Conservation (phyloP, 23 tunicate genomes). For the Diplosoma virens region DNA sequence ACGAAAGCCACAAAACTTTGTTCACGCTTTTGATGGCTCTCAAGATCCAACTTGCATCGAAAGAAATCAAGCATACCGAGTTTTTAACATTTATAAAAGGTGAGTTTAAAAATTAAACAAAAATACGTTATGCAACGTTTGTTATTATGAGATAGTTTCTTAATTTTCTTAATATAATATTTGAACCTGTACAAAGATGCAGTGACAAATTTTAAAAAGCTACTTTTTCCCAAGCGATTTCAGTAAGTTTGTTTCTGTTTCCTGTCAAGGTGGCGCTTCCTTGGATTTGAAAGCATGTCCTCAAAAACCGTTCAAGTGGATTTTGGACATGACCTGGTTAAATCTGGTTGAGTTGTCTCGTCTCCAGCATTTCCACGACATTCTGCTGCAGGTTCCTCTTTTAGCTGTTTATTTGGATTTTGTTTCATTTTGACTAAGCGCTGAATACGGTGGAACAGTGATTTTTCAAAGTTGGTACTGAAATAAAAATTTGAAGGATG, state of each 20-base stretch:
- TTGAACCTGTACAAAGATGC: neutral
- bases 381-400: constrained; percentile 81
- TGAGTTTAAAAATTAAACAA: neutral
- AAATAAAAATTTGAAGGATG: too few species aligned
- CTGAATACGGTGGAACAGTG: too few species aligned
- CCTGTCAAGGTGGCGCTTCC: constrained; percentile 83
- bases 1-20: constrained; percentile 76
- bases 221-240: too few species aligned
- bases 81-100: constrained; percentile 92
- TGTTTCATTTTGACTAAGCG: too few species aligned
- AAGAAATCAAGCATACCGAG: constrained; percentile 78
- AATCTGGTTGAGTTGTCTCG: constrained; percentile 89
- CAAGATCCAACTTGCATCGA: constrained; percentile 76
- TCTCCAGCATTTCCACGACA: constrained; percentile 85
- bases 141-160: too few species aligned
- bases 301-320: constrained; percentile 96
- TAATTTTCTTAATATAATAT: neutral
- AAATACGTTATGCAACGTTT: neutral
- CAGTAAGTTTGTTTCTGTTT: too few species aligned
- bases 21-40: constrained; percentile 92
- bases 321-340: constrained; percentile 94
- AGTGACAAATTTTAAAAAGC: neutral
- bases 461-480: too few species aligned
- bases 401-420: too few species aligned
- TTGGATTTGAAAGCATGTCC: constrained; percentile 94